These are phyloP conservation scores for Morpho helenor DNA, from an alignment of 2,888 invertebrate species.

Conservation along the genomic window DNA sequence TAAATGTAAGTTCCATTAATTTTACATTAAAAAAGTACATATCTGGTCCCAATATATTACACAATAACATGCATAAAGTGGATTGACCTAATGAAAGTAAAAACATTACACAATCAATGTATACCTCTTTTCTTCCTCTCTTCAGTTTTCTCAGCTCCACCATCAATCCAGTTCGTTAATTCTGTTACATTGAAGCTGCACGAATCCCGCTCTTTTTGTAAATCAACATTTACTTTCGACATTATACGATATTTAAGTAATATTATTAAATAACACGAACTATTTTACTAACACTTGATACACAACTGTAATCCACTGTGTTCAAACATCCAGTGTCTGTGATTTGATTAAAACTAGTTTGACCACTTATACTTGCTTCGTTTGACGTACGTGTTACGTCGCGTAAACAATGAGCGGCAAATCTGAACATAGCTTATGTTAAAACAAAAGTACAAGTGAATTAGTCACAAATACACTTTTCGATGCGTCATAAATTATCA, in stretches of 20 bases:
- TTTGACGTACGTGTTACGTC: too few relatives aligned
- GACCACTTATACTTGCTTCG: too few relatives aligned
- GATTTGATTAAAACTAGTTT: background rate
- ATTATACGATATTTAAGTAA: slow-evolving; percentile 4
- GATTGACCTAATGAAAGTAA: background rate
- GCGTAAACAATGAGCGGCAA: too few relatives aligned
- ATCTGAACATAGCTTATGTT: background rate
- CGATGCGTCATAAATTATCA: too few relatives aligned
- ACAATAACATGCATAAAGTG: too few relatives aligned
- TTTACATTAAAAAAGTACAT: too few relatives aligned
- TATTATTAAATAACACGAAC: background rate
- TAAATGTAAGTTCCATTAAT: too few relatives aligned
- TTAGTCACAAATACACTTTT: too few relatives aligned
- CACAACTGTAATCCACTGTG: slow-evolving; percentile 7
- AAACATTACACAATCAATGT: background rate
- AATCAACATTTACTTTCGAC: slow-evolving; percentile 81
- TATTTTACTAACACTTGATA: background rate
- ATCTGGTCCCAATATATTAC: too few relatives aligned
- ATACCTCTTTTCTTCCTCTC: slow-evolving; percentile 79
- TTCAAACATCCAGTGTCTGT: slow-evolving; percentile 1
- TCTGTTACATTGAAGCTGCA: slow-evolving; percentile 87
- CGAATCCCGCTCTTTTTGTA: slow-evolving; percentile 84
- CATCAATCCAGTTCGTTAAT: slow-evolving; percentile 88
- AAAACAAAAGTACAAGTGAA: background rate
- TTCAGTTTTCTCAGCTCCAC: slow-evolving; percentile 85